Conservation (phyloP, 2,113 vertebrate genomes). For the Xiphorhynchus elegans region DNA sequence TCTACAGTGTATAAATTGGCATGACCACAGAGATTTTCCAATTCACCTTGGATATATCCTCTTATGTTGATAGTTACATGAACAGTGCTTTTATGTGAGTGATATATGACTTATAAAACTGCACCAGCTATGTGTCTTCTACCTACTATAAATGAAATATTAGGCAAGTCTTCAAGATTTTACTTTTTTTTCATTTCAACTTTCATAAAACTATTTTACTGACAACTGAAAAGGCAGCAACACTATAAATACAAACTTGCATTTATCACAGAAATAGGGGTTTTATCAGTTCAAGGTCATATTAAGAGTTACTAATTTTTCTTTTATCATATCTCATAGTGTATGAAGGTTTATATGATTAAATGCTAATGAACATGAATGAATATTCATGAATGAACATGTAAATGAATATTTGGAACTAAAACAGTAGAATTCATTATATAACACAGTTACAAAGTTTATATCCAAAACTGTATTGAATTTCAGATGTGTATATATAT, state of each 20-base stretch:
- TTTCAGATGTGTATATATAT: neutral
- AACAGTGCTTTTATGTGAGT: neutral
- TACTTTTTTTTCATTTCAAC: neutral
- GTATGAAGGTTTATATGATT: neutral
- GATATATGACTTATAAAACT: slow-evolving; percentile 32
- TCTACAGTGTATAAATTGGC: neutral
- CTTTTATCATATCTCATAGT: neutral
- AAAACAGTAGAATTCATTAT: neutral
- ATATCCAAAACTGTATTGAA: neutral
- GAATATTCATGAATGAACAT: no score
- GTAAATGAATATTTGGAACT: neutral
- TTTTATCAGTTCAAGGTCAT: neutral
- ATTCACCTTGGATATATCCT: slow-evolving; percentile 39
- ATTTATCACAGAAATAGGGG: neutral
- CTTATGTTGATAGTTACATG: slow-evolving; percentile 19
- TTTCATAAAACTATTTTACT: neutral
- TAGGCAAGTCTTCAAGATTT: neutral
- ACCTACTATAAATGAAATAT: slow-evolving; percentile 15
- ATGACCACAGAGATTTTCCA: neutral
- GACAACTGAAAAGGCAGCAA: neutral
- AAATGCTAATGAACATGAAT: neutral
- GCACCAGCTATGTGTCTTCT: neutral
- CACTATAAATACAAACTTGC: neutral
- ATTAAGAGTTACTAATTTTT: neutral
- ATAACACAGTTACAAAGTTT: neutral